Evolutionary conservation across 1,140 invertebrate genomes (phyloP).

Genomic region (Zophobas morio): DNA sequence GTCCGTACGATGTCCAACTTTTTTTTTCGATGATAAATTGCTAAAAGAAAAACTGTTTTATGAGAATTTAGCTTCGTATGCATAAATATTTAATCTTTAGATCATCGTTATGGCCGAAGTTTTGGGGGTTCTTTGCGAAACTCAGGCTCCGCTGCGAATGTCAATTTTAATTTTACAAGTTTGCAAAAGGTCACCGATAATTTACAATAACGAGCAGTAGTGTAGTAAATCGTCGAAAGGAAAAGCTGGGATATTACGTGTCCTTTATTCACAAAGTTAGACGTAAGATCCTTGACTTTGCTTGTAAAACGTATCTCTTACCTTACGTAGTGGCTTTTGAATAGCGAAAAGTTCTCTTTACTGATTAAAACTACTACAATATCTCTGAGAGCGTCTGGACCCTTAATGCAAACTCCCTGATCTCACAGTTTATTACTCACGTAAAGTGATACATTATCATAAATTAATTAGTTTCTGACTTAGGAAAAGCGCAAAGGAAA

Average conservation of each 20-base stretch:
- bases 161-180: too few relatives aligned
- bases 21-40: slow-evolving; percentile 35
- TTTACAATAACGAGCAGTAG: too few relatives aligned
- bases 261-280: slow-evolving; percentile 1
- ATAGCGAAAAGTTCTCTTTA: slow-evolving; percentile 1
- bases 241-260: background rate
- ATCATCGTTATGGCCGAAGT: background rate
- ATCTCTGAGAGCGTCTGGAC: slow-evolving; percentile 10
- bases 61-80: background rate
- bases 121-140: too few relatives aligned
- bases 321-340: slow-evolving; percentile 4
- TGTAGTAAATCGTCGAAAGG: too few relatives aligned
- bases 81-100: slow-evolving; percentile 5
- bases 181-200: too few relatives aligned
- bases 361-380: slow-evolving; percentile 17
- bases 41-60: background rate
- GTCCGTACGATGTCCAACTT: slow-evolving; percentile 23
- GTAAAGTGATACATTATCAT: background rate
- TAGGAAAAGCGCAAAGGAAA: background rate
- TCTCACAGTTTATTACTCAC: background rate
- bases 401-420: background rate
- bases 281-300: background rate
- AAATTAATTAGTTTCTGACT: slow-evolving; percentile 1
- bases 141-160: too few relatives aligned
- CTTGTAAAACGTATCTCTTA: background rate